These are phyloP conservation scores for Dynastes maya DNA, from an alignment of 2,888 invertebrate species.

Conservation along the genomic window DNA sequence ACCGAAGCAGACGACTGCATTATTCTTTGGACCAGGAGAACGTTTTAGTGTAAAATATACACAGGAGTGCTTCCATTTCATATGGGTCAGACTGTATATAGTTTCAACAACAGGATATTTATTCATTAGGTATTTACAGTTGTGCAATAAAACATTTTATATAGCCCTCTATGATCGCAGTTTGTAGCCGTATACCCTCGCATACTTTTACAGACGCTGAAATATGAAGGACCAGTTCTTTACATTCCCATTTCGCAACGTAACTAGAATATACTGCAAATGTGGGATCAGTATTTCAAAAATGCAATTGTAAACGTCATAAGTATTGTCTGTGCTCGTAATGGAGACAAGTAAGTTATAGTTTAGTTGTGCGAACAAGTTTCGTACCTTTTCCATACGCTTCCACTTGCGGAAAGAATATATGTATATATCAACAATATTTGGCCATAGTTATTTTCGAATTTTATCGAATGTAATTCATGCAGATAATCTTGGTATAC, in stretches of 20 bases:
- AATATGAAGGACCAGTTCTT: constrained; percentile 4
- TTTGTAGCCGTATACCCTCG: too few relatives aligned
- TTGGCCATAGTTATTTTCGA: not conserved
- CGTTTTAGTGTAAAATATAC: too few relatives aligned
- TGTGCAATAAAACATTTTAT: too few relatives aligned
- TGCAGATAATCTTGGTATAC: constrained; percentile 22
- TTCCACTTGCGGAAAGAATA: not conserved
- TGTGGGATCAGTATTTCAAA: constrained; percentile 21
- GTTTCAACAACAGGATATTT: too few relatives aligned
- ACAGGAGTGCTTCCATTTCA: too few relatives aligned
- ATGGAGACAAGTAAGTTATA: constrained; percentile 19
- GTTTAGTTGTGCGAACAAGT: constrained; percentile 6
- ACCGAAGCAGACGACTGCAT: too few relatives aligned
- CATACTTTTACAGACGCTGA: not conserved
- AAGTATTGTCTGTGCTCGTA: constrained; percentile 7
- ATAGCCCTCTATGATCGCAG: too few relatives aligned
- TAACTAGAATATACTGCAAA: constrained; percentile 16
- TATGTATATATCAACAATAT: not conserved
- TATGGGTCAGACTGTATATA: too few relatives aligned
- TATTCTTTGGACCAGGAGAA: too few relatives aligned
- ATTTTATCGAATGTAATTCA: constrained; percentile 14
- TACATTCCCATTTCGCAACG: constrained; percentile 11
- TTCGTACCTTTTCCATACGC: not conserved
- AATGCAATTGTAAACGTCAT: constrained; percentile 16
- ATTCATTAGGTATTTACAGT: too few relatives aligned